Evolutionary conservation across 1,140 invertebrate species (phyloP).

Genomic region (Penaeus vannamei): DNA sequence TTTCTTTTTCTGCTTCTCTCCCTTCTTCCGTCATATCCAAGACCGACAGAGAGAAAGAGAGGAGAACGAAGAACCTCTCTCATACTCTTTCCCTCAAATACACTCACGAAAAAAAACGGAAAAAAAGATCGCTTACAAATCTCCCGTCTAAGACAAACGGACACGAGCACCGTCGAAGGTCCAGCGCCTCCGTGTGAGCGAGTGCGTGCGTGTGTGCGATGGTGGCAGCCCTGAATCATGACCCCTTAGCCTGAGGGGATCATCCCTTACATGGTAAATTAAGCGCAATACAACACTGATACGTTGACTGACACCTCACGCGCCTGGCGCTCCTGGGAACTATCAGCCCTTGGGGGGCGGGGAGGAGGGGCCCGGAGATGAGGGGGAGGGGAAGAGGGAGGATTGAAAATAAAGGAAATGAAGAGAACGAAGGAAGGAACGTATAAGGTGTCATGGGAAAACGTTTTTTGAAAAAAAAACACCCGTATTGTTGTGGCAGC

Average conservation of each 20-base stretch:
- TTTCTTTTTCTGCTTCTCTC: background rate
- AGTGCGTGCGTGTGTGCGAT: background rate
- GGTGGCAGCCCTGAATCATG: background rate
- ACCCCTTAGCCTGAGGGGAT: conserved; percentile 36
- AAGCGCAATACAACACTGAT: conserved; percentile 66
- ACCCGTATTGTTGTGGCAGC: no score
- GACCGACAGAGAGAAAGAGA: no score
- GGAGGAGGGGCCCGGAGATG: background rate
- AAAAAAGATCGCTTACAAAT: no score
- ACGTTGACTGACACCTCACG: conserved; percentile 65
- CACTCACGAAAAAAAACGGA: no score
- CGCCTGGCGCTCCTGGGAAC: conserved; percentile 54
- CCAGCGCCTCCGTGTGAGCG: background rate
- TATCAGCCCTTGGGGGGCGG: background rate
- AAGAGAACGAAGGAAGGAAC: background rate
- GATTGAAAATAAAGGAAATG: background rate
- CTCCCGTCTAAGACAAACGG: no score
- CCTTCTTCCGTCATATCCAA: background rate
- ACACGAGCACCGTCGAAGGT: no score
- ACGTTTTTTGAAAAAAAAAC: no score
- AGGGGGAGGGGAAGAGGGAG: background rate
- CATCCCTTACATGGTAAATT: conserved; percentile 67
- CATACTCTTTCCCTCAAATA: no score
- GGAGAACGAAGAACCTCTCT: no score
- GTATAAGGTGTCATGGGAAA: background rate